Evolutionary conservation across 1,140 invertebrate genomes (phyloP), one percentile per base, ranked within the genome.

Genomic region (Bursaphelenchus mucronatus): DNA sequence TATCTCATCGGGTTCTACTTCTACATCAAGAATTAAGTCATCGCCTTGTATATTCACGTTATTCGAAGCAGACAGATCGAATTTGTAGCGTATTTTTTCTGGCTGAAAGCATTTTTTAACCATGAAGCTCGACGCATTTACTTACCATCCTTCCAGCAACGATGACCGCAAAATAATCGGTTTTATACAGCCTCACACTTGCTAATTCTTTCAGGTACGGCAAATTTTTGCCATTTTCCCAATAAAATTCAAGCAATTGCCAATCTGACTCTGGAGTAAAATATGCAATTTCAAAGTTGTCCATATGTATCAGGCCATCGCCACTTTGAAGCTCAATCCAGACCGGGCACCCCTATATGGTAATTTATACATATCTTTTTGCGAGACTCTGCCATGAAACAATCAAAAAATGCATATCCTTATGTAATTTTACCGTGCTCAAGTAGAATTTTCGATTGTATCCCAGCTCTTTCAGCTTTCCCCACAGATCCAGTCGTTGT

Each of bases 21-120:
- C 65, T 30, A 63, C 51, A 13, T 71, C 72, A 30, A 71, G 63
- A 40, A 53, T 53, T 41, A 69, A 57, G 44, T 70, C 73, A 13
- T 73, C 41, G 15, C 70, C 58, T 50, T 71, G 71, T 39, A 71
- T 75, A 56, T 71, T 71, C 19, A 71, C 70, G 55, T 75, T 75
- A 51, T 71, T 68, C 19, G 70, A 71, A n/a, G 50, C 52, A 11
- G 19, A 56, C 58, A 71, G 43, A 39, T 71, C 70, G 19, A 71
- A 54, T 67, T 74, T 61, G 58, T 71, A 71, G 17, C 69, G 71
- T 50, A 67, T 72, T 46, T 40, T 40, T 49, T 59, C 45, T 15
- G 44, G 15, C 67, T 68, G 30, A 67, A 67, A 0, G 66, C n/a
- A 55, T 68, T 0, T 44, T n/a, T 8, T 39, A 67, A 71, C 19